phyloP scores from a whole-genome alignment of 2,113 vertebrate species.

The Bettongia penicillata region DNA sequence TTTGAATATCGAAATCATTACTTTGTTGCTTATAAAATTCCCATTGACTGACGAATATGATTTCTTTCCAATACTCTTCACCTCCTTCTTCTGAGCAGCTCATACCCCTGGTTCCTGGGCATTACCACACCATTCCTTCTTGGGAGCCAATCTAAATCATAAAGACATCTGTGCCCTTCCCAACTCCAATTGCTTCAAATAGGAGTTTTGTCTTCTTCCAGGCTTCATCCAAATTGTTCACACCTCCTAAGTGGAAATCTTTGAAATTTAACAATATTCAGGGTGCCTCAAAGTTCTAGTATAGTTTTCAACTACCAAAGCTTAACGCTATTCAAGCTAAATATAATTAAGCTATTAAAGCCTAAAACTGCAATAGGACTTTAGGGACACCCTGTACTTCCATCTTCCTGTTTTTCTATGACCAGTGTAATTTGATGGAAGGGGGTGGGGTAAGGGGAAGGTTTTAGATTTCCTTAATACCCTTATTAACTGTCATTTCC shows the following conservation, averaged over 20 bases:
- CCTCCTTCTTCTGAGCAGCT: constrained; percentile 34
- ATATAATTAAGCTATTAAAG: neutral
- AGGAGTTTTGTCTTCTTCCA: neutral
- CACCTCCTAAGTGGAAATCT: neutral
- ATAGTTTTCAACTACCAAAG: neutral
- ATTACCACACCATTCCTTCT: constrained; percentile 51
- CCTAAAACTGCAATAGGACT: neutral
- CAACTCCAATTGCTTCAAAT: constrained; percentile 58
- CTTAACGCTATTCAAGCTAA: neutral
- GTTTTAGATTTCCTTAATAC: constrained; percentile 58
- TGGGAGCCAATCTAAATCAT: constrained; percentile 62
- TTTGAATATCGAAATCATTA: constrained; percentile 25
- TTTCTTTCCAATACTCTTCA: constrained; percentile 11
- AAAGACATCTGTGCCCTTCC: constrained; percentile 71
- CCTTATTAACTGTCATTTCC: constrained; percentile 12
- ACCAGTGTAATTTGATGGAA: constrained; percentile 36
- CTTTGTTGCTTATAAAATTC: constrained; percentile 3
- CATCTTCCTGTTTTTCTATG: constrained; percentile 66
- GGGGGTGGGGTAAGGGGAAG: constrained; percentile 37
- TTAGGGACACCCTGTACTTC: constrained; percentile 25
- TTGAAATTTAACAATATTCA: neutral
- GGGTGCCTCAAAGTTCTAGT: neutral
- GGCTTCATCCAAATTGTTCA: neutral
- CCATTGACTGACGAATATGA: neutral
- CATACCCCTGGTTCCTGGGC: neutral